A percentile compares a stretch with the other conserved stretches of the same genome.
Conservation (phyloP, 2,888 invertebrate species). For the Nephrocerus scutellatus region DNA sequence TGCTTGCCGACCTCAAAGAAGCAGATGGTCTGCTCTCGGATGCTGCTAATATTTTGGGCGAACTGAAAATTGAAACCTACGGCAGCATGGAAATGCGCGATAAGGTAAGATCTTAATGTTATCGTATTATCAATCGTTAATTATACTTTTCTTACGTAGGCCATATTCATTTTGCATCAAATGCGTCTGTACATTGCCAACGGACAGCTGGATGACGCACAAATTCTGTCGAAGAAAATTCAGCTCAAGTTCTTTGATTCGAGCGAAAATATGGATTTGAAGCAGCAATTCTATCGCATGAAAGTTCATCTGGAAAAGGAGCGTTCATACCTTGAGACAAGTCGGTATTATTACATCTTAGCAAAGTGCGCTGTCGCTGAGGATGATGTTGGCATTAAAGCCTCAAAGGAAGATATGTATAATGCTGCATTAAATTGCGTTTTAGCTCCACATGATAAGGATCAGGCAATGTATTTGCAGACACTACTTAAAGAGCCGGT, state of each 20-base stretch:
- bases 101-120: conserved; percentile 54
- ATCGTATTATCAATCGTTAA: not conserved
- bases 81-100: conserved; percentile 93
- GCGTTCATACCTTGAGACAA: conserved; percentile 76
- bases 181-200: conserved; percentile 89
- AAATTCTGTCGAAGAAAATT: conserved; percentile 94
- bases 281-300: conserved; percentile 50
- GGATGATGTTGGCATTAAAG: too few relatives aligned
- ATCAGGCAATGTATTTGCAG: conserved; percentile 87
- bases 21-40: conserved; percentile 71
- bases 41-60: conserved; percentile 84
- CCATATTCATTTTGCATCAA: conserved; percentile 88
- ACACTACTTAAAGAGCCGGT: conserved; percentile 75
- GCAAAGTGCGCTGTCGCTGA: conserved; percentile 71
- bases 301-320: conserved; percentile 90
- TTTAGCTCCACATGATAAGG: conserved; percentile 84
- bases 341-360: conserved; percentile 85
- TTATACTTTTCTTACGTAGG: conserved; percentile 46
- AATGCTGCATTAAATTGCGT: conserved; percentile 83
- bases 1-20: conserved; percentile 69
- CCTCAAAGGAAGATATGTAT: too few relatives aligned
- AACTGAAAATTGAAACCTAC: conserved; percentile 80
- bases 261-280: conserved; percentile 43
- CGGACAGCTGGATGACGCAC: conserved; percentile 86
- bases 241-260: conserved; percentile 89